A percentile compares a stretch with the other conserved stretches of the same genome.
phyloP scores from a whole-genome alignment of 2,888 invertebrate genomes.

The Folsomia candida region DNA sequence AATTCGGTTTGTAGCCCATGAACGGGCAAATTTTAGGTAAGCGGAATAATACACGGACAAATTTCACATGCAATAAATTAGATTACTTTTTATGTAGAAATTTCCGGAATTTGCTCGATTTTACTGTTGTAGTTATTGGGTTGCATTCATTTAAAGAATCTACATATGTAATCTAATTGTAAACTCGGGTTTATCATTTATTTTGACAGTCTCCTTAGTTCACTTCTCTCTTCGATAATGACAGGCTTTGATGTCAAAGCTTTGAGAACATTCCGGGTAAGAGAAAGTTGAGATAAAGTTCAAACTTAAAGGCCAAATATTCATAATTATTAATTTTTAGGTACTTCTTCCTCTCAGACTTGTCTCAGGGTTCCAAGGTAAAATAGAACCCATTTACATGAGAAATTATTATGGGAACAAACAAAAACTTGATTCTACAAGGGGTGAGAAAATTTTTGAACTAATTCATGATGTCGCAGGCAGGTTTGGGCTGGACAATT shows the following conservation, averaged over 20 bases:
- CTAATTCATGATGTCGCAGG: too few species aligned
- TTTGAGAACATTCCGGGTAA: constrained; percentile 61
- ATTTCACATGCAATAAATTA: too few species aligned
- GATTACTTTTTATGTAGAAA: constrained; percentile 59
- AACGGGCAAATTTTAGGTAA: constrained; percentile 63
- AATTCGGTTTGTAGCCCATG: constrained; percentile 63
- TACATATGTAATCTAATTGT: too few species aligned
- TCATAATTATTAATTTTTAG: background rate
- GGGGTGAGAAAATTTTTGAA: too few species aligned
- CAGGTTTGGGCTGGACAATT: too few species aligned
- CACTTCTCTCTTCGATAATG: constrained; percentile 53
- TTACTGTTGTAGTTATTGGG: constrained; percentile 63
- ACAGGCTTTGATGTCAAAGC: constrained; percentile 64
- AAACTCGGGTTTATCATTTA: background rate
- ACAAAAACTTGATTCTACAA: too few species aligned
- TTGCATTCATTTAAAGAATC: background rate
- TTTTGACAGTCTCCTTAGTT: constrained; percentile 55
- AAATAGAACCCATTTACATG: too few species aligned
- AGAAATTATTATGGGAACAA: background rate
- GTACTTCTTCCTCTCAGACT: constrained; percentile 62
- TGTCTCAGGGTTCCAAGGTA: constrained; percentile 64
- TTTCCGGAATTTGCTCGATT: constrained; percentile 64
- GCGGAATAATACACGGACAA: too few species aligned
- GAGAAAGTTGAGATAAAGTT: too few species aligned
- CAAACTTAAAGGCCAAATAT: too few species aligned